A percentile compares a stretch with the other conserved stretches of the same genome.
phyloP scores from a whole-genome alignment of 2,113 vertebrate genomes.

The Pseudorhombus dupliciocellatus region DNA sequence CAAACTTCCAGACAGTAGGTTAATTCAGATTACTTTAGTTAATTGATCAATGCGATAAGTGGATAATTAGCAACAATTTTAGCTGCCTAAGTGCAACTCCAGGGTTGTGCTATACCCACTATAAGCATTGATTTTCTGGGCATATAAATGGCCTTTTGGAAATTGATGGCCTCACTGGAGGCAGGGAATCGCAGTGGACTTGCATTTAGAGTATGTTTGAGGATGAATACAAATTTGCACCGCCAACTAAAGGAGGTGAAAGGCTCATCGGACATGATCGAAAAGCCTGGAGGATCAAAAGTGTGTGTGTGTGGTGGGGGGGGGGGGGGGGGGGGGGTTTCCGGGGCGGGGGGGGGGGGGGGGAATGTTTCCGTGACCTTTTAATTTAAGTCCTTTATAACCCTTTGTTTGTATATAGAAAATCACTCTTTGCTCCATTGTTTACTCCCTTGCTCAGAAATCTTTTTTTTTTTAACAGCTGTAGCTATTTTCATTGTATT shows the following conservation, averaged over 20 bases:
- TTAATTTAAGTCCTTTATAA: constrained; percentile 54
- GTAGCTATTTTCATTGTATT: background rate
- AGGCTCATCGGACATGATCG: constrained; percentile 70
- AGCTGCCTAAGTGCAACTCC: constrained; percentile 83
- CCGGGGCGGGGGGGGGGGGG: constrained; percentile 25
- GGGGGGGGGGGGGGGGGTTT: no score
- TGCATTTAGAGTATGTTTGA: constrained; percentile 83
- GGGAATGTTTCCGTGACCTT: constrained; percentile 63
- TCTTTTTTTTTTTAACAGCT: background rate
- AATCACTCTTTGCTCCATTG: constrained; percentile 12
- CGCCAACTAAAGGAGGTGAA: constrained; percentile 62
- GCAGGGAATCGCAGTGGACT: constrained; percentile 73
- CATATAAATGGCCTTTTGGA: constrained; percentile 86
- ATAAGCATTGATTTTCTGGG: constrained; percentile 84
- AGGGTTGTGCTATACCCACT: constrained; percentile 80
- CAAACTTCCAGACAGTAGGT: constrained; percentile 85
- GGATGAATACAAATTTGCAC: constrained; percentile 80
- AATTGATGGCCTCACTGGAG: constrained; percentile 82
- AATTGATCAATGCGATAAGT: constrained; percentile 87
- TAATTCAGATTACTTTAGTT: constrained; percentile 87
- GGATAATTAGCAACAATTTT: constrained; percentile 86
- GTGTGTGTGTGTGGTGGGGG: constrained; percentile 33
- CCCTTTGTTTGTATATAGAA: constrained; percentile 34
- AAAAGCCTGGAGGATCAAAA: constrained; percentile 64
- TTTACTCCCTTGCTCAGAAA: background rate